Conservation (phyloP, 2,113 vertebrate genomes). For the Porphyrio hochstetteri region DNA sequence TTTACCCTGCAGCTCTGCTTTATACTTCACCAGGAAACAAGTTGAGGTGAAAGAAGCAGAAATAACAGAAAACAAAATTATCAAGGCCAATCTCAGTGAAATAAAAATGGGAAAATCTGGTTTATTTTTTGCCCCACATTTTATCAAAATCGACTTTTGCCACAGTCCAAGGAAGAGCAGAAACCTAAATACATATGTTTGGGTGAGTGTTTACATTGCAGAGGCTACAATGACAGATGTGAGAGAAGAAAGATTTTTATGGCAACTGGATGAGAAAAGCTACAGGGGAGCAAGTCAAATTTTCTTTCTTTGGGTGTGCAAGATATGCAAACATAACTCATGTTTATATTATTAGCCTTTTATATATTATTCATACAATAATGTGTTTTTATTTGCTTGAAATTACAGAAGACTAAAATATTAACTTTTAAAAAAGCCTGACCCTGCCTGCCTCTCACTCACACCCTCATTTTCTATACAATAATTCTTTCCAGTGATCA, state of each 20-base stretch:
- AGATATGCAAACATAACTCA: background rate
- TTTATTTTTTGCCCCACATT: rapidly evolving
- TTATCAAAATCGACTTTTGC: background rate
- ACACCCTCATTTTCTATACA: background rate
- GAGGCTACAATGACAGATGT: background rate
- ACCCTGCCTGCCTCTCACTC: background rate
- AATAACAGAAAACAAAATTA: background rate
- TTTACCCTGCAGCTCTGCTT: background rate
- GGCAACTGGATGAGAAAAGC: background rate
- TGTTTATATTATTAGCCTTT: background rate
- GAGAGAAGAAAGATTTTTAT: background rate
- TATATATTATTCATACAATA: background rate
- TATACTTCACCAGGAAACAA: background rate
- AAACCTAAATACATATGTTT: background rate
- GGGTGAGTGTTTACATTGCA: background rate
- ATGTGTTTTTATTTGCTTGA: constrained; percentile 13
- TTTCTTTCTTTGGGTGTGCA: background rate
- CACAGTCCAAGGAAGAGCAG: background rate
- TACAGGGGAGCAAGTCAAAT: background rate
- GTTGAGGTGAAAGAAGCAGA: background rate
- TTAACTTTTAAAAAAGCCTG: background rate
- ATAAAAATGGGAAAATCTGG: background rate
- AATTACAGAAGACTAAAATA: background rate
- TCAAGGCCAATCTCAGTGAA: background rate
- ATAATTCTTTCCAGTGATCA: background rate